Evolutionary conservation across 2,797 vertebrate genomes (phyloP).

Genomic region (Intellagama lesueurii): DNA sequence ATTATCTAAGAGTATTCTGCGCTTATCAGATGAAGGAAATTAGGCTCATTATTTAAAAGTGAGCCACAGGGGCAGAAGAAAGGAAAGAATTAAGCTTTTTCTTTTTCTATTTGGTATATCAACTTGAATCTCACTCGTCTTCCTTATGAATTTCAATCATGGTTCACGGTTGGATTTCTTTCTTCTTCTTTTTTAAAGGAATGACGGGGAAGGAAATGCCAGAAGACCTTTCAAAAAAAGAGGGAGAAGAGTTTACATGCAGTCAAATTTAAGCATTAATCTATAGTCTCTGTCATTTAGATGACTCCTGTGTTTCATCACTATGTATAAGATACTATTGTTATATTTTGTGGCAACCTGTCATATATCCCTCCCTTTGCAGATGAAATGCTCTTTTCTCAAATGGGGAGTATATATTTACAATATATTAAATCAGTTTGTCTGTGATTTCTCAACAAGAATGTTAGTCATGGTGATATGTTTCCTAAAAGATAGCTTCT

Average conservation of each 20-base stretch:
- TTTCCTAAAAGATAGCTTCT: not conserved
- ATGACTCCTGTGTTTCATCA: not conserved
- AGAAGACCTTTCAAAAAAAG: constrained; percentile 17
- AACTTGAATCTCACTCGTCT: not conserved
- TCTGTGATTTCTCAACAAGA: not conserved
- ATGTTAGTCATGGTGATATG: not conserved
- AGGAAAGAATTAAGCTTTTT: not conserved
- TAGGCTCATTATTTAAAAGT: constrained; percentile 1
- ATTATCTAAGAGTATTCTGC: constrained; percentile 29
- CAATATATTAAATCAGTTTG: not conserved
- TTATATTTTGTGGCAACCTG: not conserved
- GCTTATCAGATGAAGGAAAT: constrained; percentile 32
- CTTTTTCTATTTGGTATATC: not conserved
- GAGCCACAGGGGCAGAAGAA: not conserved
- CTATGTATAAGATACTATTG: not conserved
- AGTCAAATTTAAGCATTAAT: not conserved
- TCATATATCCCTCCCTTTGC: not conserved
- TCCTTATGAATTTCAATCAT: constrained; percentile 30
- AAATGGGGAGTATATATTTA: not conserved
- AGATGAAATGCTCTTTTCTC: not conserved
- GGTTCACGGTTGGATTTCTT: too few relatives aligned
- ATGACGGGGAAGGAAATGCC: constrained; percentile 33
- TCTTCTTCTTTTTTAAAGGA: constrained; percentile 7
- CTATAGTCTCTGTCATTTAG: not conserved
- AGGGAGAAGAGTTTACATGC: not conserved